These are phyloP conservation scores for Magallana angulata DNA, from an alignment of 1,140 invertebrate species.

Conservation along the genomic window DNA sequence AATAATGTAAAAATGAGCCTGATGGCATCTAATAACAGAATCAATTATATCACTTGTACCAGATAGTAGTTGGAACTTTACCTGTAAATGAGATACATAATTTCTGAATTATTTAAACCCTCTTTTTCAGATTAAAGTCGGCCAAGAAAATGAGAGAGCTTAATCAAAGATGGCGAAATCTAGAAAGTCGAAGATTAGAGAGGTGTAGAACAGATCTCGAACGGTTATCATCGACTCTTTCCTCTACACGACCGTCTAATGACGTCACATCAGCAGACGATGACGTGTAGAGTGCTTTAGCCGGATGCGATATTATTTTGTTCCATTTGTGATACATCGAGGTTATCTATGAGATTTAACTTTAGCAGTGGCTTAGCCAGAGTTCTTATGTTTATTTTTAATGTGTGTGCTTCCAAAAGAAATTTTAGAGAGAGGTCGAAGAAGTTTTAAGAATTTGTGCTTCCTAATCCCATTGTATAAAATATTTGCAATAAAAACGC, in stretches of 20 bases:
- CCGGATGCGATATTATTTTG: too few species aligned
- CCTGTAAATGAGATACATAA: background rate
- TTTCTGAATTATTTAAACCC: background rate
- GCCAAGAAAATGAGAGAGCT: conserved; percentile 14
- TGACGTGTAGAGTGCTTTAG: too few species aligned
- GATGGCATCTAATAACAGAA: background rate
- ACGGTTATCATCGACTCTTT: background rate
- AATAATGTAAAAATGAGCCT: background rate
- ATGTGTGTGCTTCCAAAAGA: too few species aligned
- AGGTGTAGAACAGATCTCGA: background rate
- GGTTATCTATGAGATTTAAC: too few species aligned
- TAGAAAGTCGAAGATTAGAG: background rate
- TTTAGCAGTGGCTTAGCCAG: too few species aligned
- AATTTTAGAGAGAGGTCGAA: too few species aligned
- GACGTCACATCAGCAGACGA: background rate
- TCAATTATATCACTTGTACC: background rate
- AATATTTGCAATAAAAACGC: too few species aligned
- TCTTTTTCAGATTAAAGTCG: background rate
- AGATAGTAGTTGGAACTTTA: background rate
- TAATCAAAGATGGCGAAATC: conserved; percentile 14
- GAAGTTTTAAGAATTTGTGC: too few species aligned
- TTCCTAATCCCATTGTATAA: too few species aligned
- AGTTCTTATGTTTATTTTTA: too few species aligned
- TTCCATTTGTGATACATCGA: too few species aligned
- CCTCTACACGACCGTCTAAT: background rate